Evolutionary conservation across 2,113 vertebrate species (phyloP).

Genomic region (Pelobates fuscus): DNA sequence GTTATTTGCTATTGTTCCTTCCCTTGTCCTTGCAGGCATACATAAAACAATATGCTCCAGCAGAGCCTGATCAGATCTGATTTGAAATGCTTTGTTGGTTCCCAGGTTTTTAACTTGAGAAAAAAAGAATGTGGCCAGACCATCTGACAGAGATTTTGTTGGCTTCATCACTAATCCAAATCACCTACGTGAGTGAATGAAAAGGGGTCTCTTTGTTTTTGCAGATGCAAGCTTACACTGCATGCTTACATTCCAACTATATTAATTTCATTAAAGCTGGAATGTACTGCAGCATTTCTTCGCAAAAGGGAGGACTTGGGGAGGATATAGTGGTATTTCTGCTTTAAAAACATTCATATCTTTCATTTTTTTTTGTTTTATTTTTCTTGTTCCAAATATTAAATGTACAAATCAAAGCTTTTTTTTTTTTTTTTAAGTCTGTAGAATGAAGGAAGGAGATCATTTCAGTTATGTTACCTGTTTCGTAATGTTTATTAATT

Average conservation of each 20-base stretch:
- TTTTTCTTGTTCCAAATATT: no score
- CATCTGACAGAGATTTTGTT: constrained; percentile 38
- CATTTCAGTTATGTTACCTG: no score
- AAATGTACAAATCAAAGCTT: no score
- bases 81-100: not conserved
- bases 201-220: constrained; percentile 69
- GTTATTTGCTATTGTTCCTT: not conserved
- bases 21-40: not conserved
- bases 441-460: no score
- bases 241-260: constrained; percentile 75
- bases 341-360: not conserved
- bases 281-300: constrained; percentile 77
- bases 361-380: no score
- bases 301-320: constrained; percentile 49
- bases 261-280: constrained; percentile 87
- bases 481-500: no score
- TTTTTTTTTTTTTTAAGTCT: no score
- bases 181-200: not conserved
- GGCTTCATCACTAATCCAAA: constrained; percentile 45
- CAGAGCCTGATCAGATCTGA: constrained; percentile 3
- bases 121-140: constrained; percentile 20
- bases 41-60: not conserved
- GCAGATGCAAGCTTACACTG: constrained; percentile 67
- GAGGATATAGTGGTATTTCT: not conserved
- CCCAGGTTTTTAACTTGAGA: constrained; percentile 7